Conservation (phyloP, 2,113 vertebrate species). For the Tachycineta bicolor region DNA sequence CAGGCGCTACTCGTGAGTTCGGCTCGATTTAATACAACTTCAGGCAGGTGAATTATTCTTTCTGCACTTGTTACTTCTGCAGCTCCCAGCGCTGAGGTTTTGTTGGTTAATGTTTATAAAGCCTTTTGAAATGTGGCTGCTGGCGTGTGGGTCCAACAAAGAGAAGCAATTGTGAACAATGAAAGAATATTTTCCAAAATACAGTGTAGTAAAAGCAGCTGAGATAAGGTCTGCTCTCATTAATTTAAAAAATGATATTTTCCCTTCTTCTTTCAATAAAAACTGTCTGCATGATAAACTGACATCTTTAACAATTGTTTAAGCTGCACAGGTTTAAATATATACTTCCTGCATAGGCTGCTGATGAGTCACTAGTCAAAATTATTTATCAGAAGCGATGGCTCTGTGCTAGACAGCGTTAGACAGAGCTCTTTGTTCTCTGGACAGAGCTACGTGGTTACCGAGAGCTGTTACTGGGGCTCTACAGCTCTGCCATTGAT, state of each 20-base stretch:
- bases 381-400: conserved; percentile 67
- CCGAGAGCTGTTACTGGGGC: background rate
- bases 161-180: background rate
- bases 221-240: conserved; percentile 57
- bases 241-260: conserved; percentile 65
- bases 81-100: background rate
- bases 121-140: conserved; percentile 36
- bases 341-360: conserved; percentile 60
- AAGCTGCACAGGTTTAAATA: conserved; percentile 48
- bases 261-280: conserved; percentile 34
- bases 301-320: conserved; percentile 64
- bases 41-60: background rate
- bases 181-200: conserved; percentile 3
- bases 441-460: background rate
- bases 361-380: conserved; percentile 70
- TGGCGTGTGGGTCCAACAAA: conserved; percentile 11
- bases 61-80: background rate
- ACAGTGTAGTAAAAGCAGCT: background rate
- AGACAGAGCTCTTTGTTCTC: conserved; percentile 19
- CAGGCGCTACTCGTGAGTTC: fast-evolving
- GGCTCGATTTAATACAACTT: background rate
- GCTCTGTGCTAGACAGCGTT: conserved; percentile 31
- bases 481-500: background rate
- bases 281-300: conserved; percentile 56
- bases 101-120: conserved; percentile 18